phyloP scores from a whole-genome alignment of 1,140 invertebrate genomes.

The Ips nitidus region DNA sequence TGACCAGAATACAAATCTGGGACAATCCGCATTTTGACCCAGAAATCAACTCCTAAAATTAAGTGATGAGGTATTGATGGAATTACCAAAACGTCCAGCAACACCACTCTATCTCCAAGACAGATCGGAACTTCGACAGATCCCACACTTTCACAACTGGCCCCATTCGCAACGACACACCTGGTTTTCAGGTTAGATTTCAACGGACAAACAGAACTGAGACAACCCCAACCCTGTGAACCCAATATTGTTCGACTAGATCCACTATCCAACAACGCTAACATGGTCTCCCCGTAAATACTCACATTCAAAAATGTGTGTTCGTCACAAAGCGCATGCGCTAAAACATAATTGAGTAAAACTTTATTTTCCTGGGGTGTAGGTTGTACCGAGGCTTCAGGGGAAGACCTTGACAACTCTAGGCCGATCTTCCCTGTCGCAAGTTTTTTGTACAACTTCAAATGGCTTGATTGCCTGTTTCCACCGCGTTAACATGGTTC shows the following conservation, averaged over 20 bases:
- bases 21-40: background rate
- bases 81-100: constrained; percentile 50
- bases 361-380: too few relatives aligned
- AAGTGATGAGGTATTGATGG: constrained; percentile 43
- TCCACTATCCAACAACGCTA: background rate
- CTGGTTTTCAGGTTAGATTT: constrained; percentile 26
- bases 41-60: background rate
- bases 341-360: constrained; percentile 6
- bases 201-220: too few relatives aligned
- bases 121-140: constrained; percentile 40
- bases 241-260: background rate
- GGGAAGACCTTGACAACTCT: too few relatives aligned
- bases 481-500: too few relatives aligned
- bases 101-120: constrained; percentile 39
- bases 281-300: background rate
- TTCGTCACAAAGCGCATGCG: constrained; percentile 1
- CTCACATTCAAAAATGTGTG: constrained; percentile 11
- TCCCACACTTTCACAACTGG: constrained; percentile 34
- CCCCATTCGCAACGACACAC: constrained; percentile 34
- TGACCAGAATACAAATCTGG: background rate
- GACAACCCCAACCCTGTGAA: background rate
- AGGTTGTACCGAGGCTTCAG: too few relatives aligned
- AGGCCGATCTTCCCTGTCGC: too few relatives aligned
- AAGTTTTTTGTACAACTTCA: too few relatives aligned
- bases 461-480: too few relatives aligned